Evolutionary conservation across 2,888 invertebrate species (phyloP).

Genomic region (Pheosia tremula): DNA sequence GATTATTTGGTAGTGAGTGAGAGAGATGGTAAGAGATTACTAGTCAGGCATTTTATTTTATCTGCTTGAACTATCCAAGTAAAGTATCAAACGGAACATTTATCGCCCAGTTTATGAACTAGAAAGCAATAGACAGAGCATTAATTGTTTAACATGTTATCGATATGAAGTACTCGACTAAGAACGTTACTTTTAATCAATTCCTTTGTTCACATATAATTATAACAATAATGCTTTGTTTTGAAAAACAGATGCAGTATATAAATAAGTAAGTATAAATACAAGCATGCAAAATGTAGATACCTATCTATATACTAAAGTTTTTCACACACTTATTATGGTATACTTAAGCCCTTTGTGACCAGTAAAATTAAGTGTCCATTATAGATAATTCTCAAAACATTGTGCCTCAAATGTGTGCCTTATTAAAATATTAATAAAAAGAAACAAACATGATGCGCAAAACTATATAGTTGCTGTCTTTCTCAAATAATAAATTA

Average conservation of each 20-base stretch:
- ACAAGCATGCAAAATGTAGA: neutral
- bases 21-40: too few species aligned
- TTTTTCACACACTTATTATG: neutral
- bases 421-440: neutral
- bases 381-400: neutral
- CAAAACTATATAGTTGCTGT: neutral
- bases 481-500: neutral
- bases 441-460: neutral
- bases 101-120: neutral
- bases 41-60: too few species aligned
- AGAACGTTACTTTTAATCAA: neutral
- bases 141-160: neutral
- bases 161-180: neutral
- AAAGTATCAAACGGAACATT: neutral
- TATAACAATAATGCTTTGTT: slow-evolving; percentile 1
- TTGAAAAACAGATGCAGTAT: neutral
- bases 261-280: neutral
- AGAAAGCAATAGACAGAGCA: neutral
- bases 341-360: neutral
- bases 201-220: neutral
- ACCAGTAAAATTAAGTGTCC: neutral
- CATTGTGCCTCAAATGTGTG: neutral
- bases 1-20: too few species aligned
- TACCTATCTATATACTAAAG: neutral
- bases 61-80: too few species aligned